Base-by-base conservation (phyloP, 2,113 vertebrate species). In the Scatophagus argus region DNA sequence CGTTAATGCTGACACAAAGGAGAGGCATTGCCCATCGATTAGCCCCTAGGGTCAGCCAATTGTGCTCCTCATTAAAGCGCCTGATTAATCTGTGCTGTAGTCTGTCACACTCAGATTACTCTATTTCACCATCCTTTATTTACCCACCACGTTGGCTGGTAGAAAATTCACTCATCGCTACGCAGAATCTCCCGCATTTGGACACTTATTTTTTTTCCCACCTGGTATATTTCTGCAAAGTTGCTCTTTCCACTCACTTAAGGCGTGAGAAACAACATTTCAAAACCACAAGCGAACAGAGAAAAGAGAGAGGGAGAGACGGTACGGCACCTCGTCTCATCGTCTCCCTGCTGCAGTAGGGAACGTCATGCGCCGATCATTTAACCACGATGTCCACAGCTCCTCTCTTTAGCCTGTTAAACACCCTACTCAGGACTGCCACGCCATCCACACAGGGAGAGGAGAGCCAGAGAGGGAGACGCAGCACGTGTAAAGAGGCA, bases 401-500 rank as follows among this genome's bases (percentile, higher is more conserved):
- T 27, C 23, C 8, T 61, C 36, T 27, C 46, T 21, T 11, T 14
- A 52, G 61, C 46, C 34, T 49, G 34, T 51, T 51, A 66, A 72
- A 73, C 76, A 44, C 36, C 39, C 46, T 4, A 41, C 38, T 62
- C 70, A 38, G 23, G 52, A 61, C 44, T 54, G 36, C 19, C 32
- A 41, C 46, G 29, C 23, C 31, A 52, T 60, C 51, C 68, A 60
- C 69, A 74, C 46, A 80, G 55, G 43, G 46, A 54, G 60, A 25
- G 52, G 21, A 39, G 56, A 62, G 25, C 19, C 32, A n/a, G 11
- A 59, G n/a, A 12, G 17, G 36, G 21, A 44, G 3, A 12, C n/a
- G 1, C 8, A 10, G 27, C 12, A 5, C 34, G 29, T 46, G 51
- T 29, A 51, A 68, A 11, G 14, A 69, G 23, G n/a, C 12, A n/a